A percentile compares a stretch with the other conserved stretches of the same genome.
These are phyloP conservation scores for Cichlasoma orientale DNA, from an alignment of 2,797 vertebrate species.

Conservation along the genomic window DNA sequence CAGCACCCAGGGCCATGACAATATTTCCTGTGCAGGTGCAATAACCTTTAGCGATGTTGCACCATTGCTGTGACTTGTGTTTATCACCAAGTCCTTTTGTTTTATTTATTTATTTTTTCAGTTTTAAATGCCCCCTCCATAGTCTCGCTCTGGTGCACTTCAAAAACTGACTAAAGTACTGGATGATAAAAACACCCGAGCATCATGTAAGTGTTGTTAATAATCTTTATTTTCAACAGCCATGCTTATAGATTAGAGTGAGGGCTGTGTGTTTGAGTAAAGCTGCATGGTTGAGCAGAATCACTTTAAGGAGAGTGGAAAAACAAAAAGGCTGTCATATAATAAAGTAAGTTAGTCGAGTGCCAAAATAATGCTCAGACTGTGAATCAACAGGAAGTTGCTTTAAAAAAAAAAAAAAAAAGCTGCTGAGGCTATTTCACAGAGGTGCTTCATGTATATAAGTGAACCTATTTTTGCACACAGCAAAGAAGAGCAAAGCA, in stretches of 20 bases:
- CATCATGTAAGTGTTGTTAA: background rate
- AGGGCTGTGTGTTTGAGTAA: slow-evolving; percentile 7
- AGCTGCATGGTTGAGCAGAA: slow-evolving; percentile 32
- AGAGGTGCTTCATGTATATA: background rate
- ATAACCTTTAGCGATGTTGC: no score
- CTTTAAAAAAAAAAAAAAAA: slow-evolving; percentile 2
- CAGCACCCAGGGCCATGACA: no score
- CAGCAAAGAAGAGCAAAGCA: background rate
- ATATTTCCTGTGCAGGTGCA: no score
- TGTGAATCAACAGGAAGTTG: slow-evolving; percentile 43
- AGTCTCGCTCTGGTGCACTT: slow-evolving; percentile 1
- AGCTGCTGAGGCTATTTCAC: slow-evolving; percentile 55
- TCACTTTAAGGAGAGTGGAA: background rate
- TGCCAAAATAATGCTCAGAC: slow-evolving; percentile 65
- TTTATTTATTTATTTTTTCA: no score
- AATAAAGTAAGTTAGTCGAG: slow-evolving; percentile 28
- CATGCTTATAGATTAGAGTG: background rate
- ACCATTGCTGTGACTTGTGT: no score
- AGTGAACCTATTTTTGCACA: background rate
- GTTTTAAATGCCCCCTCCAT: no score
- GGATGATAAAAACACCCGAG: background rate
- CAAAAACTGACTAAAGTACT: background rate
- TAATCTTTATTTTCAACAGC: background rate
- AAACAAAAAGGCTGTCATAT: background rate
- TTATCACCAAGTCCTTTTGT: no score